A percentile compares a stretch with the other conserved stretches of the same genome.
Conservation (phyloP, 2,888 invertebrate genomes). For the Synanthedon vespiformis region DNA sequence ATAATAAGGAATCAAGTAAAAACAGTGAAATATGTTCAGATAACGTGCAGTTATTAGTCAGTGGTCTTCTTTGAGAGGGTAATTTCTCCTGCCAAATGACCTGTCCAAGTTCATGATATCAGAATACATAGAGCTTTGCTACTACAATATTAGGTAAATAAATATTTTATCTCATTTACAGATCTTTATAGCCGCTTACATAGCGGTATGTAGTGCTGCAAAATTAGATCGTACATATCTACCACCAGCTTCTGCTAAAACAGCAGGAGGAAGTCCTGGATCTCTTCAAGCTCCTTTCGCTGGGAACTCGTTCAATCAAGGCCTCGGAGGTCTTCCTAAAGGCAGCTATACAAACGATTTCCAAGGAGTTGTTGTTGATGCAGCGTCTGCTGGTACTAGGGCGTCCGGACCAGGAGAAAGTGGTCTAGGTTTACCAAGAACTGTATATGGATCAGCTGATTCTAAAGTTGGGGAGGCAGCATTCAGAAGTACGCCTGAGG, state of each 20-base stretch:
- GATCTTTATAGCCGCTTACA: conserved; percentile 43
- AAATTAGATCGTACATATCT: conserved; percentile 47
- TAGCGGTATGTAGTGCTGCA: conserved; percentile 46
- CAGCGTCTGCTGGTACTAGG: conserved; percentile 43
- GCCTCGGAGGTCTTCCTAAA: conserved; percentile 22
- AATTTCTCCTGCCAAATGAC: too few species aligned
- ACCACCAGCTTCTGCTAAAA: conserved; percentile 40
- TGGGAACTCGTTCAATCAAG: conserved; percentile 22
- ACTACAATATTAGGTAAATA: background rate
- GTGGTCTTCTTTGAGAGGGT: too few species aligned
- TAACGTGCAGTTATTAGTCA: too few species aligned
- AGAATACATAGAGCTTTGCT: background rate
- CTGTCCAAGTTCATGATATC: too few species aligned
- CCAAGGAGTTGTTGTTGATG: conserved; percentile 58
- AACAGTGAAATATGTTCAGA: too few species aligned
- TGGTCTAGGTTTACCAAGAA: conserved; percentile 44
- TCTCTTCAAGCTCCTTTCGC: conserved; percentile 31
- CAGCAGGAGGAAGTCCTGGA: conserved; percentile 42
- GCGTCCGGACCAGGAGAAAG: conserved; percentile 28
- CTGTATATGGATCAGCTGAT: conserved; percentile 44
- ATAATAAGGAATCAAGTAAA: too few species aligned
- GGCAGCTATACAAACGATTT: conserved; percentile 48
- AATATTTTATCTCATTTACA: conserved; percentile 12
- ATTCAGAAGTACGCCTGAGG: conserved; percentile 22
- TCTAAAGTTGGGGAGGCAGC: conserved; percentile 61